A percentile compares a stretch with the other conserved stretches of the same genome.
Conservation (phyloP, 2,888 invertebrate species). For the Drosophila setosimentum region DNA sequence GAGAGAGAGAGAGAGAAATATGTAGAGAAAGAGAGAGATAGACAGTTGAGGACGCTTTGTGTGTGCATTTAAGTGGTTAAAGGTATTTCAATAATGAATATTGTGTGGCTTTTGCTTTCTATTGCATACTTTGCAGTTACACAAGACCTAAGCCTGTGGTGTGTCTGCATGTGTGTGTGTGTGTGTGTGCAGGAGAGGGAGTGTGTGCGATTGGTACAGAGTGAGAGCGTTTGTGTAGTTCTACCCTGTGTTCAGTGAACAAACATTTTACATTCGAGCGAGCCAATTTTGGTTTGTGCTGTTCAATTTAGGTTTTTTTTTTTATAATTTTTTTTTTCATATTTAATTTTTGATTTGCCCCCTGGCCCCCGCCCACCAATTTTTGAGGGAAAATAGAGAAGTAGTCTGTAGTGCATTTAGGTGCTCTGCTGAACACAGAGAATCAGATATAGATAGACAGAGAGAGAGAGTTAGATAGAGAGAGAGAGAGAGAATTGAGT, state of each 20-base stretch:
- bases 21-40: slow-evolving; percentile 22
- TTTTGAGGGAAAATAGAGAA: slow-evolving; percentile 19
- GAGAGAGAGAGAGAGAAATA: slow-evolving; percentile 1
- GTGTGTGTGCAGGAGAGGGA: slow-evolving; percentile 8
- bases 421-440: slow-evolving; percentile 78
- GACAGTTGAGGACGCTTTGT: slow-evolving; percentile 37
- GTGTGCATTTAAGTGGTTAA: slow-evolving; percentile 55
- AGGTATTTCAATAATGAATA: slow-evolving; percentile 46
- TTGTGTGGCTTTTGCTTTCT: slow-evolving; percentile 35
- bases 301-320: slow-evolving; percentile 22
- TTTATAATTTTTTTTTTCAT: slow-evolving; percentile 13
- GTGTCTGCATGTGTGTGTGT: slow-evolving; percentile 4
- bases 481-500: slow-evolving; percentile 13
- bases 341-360: slow-evolving; percentile 42
- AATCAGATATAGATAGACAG: slow-evolving; percentile 27
- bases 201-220: slow-evolving; percentile 18
- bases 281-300: slow-evolving; percentile 60
- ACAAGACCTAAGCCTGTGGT: slow-evolving; percentile 47
- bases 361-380: slow-evolving; percentile 68
- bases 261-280: slow-evolving; percentile 64
- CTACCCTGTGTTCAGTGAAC: slow-evolving; percentile 79
- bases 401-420: slow-evolving; percentile 38
- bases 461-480: background rate
- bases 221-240: slow-evolving; percentile 14
- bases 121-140: slow-evolving; percentile 67